These are phyloP conservation scores for Papilio aristodemus DNA, from an alignment of 1,140 invertebrate species.

Conservation along the genomic window DNA sequence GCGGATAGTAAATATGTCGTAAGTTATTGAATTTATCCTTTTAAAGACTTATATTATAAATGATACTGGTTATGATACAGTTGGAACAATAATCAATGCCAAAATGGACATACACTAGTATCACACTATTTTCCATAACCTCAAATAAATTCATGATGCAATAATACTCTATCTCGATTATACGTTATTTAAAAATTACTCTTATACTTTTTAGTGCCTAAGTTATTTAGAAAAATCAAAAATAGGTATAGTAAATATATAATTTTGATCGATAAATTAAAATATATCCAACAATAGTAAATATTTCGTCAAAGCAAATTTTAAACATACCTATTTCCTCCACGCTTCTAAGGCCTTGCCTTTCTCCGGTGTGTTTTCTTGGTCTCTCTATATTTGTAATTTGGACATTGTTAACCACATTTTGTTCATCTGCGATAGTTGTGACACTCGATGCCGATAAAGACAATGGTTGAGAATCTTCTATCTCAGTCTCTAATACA, in stretches of 20 bases:
- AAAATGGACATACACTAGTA: background rate
- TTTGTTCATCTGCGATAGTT: constrained; percentile 19
- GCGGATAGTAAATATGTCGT: too few relatives aligned
- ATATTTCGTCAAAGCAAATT: background rate
- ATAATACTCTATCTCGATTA: too few relatives aligned
- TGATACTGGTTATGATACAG: too few relatives aligned
- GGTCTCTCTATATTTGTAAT: constrained; percentile 41
- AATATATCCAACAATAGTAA: background rate
- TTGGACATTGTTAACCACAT: constrained; percentile 19
- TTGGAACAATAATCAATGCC: too few relatives aligned
- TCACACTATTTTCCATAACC: background rate
- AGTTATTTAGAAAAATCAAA: too few relatives aligned
- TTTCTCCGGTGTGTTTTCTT: constrained; percentile 58
- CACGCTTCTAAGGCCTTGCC: constrained; percentile 62
- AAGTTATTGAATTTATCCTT: too few relatives aligned
- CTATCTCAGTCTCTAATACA: constrained; percentile 57
- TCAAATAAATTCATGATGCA: too few relatives aligned
- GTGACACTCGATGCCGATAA: constrained; percentile 54
- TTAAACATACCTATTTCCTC: constrained; percentile 69
- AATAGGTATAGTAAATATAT: too few relatives aligned
- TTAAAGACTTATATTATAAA: too few relatives aligned
- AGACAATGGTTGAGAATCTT: constrained; percentile 63
- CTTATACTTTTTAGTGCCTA: too few relatives aligned
- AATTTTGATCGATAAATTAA: too few relatives aligned
- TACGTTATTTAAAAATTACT: too few relatives aligned